Evolutionary conservation across 2,113 vertebrate genomes (phyloP).

Genomic region (Mesembrinibis cayennensis): DNA sequence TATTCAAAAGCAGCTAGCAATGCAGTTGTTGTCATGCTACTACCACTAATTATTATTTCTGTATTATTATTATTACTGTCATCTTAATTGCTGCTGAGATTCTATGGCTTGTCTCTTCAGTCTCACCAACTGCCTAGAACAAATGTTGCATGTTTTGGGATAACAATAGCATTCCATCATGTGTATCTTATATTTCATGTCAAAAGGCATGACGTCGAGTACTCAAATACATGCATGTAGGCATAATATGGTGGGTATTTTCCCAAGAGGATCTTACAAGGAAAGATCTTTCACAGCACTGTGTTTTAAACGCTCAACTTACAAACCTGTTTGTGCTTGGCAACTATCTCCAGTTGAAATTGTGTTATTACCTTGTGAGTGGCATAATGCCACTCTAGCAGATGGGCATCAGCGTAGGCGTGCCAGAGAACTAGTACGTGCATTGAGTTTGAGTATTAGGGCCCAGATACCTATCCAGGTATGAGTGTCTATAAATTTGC

Average conservation of each 20-base stretch:
- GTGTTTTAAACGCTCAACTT: conserved; percentile 48
- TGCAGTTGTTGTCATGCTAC: not conserved
- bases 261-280: not conserved
- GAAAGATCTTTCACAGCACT: not conserved
- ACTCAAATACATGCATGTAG: not conserved
- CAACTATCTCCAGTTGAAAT: conserved; percentile 57
- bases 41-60: not conserved
- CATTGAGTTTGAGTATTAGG: conserved; percentile 37
- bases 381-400: conserved; percentile 71
- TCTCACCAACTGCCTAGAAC: not conserved
- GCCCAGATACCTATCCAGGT: conserved; percentile 16
- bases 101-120: not conserved
- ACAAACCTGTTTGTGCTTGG: conserved; percentile 52
- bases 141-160: conserved; percentile 18
- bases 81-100: not conserved
- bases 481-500: not conserved
- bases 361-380: conserved; percentile 66
- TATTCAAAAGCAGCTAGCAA: conserved; percentile 1
- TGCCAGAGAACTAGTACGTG: conserved; percentile 54
- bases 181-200: not conserved
- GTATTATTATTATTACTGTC: not conserved
- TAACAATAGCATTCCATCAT: not conserved
- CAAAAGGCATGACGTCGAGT: not conserved
- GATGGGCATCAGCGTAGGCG: conserved; percentile 29
- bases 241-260: not conserved